Evolutionary conservation across 2,888 invertebrate genomes (phyloP).

Genomic region (Xiphydria camelus): DNA sequence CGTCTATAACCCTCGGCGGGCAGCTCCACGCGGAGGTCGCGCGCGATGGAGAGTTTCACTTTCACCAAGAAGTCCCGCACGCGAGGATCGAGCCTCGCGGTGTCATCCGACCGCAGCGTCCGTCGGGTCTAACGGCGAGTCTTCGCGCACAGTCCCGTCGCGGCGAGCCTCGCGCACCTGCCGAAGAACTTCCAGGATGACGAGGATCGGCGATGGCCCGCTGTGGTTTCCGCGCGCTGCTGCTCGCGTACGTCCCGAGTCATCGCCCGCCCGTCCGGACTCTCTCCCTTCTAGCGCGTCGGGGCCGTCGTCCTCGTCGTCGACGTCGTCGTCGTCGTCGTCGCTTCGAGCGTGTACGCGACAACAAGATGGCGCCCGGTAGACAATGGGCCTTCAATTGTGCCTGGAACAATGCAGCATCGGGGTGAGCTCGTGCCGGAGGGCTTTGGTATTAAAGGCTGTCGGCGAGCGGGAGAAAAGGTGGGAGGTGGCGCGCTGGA

Average conservation of each 20-base stretch:
- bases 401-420: constrained; percentile 21
- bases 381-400: constrained; percentile 8
- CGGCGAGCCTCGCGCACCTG: too few relatives aligned
- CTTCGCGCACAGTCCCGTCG: too few relatives aligned
- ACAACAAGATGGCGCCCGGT: constrained; percentile 3
- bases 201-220: too few relatives aligned
- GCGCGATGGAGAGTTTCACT: too few relatives aligned
- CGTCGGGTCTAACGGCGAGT: too few relatives aligned
- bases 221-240: constrained; percentile 43
- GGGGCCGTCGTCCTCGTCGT: neutral
- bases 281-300: neutral
- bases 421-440: neutral
- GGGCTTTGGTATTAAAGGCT: neutral
- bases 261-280: neutral
- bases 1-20: too few relatives aligned
- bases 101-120: too few relatives aligned
- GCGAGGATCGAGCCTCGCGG: too few relatives aligned
- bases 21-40: too few relatives aligned
- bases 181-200: too few relatives aligned
- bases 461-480: neutral
- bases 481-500: neutral
- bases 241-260: constrained; percentile 15
- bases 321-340: neutral
- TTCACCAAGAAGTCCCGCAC: too few relatives aligned
- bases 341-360: constrained; percentile 5